Percentiles rank a stretch among this genome's conserved stretches.
Conservation (phyloP, 2,113 vertebrate genomes). For the Amia ocellicauda region DNA sequence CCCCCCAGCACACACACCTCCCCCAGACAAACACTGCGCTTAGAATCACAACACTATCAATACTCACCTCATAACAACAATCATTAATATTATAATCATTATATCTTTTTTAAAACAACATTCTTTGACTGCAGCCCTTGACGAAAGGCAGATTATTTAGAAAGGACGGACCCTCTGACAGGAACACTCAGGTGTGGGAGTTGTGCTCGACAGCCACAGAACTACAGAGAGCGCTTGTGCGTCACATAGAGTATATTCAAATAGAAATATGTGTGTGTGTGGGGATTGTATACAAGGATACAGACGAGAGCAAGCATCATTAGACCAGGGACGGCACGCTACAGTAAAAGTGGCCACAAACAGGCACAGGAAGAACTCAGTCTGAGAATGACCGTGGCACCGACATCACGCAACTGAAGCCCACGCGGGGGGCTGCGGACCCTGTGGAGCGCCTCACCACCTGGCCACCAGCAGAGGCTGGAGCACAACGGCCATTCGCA, state of each 20-base stretch:
- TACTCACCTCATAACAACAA: constrained; percentile 21
- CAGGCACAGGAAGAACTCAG: constrained; percentile 34
- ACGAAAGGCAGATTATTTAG: constrained; percentile 34
- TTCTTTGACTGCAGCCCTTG: constrained; percentile 53
- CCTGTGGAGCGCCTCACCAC: constrained; percentile 28
- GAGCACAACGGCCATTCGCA: constrained; percentile 9
- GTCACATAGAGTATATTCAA: constrained; percentile 31
- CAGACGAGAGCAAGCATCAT: constrained; percentile 23
- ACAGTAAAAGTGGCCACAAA: constrained; percentile 31
- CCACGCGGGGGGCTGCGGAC: background rate
- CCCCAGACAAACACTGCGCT: too few relatives aligned
- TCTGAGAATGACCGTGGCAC: constrained; percentile 25
- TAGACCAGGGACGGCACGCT: constrained; percentile 22
- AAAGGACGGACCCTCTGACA: too few relatives aligned
- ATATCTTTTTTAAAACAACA: constrained; percentile 42
- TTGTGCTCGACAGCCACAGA: constrained; percentile 45
- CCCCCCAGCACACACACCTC: too few relatives aligned
- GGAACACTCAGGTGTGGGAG: constrained; percentile 32
- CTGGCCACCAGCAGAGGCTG: constrained; percentile 24
- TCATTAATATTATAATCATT: constrained; percentile 30
- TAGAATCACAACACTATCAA: constrained; percentile 22
- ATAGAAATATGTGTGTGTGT: constrained; percentile 36
- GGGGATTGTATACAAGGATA: constrained; percentile 34
- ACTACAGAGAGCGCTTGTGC: constrained; percentile 38
- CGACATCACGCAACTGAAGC: constrained; percentile 20